Base-by-base conservation (phyloP, 2,888 invertebrate genomes). In the Lampropteryx suffumata region DNA sequence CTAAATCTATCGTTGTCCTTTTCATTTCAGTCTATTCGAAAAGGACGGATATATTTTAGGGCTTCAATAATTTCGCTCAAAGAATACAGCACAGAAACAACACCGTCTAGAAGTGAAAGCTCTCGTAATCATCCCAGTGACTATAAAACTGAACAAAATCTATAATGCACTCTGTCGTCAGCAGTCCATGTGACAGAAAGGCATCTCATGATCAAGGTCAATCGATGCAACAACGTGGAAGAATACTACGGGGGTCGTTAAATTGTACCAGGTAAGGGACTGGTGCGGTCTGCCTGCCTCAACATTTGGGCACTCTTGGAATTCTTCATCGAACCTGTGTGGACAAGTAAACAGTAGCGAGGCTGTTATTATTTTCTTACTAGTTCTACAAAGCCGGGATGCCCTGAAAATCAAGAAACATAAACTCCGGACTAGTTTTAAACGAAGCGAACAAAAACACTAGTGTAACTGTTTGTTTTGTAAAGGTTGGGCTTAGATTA, bases 281-380 rank as follows among this genome's bases (percentile, higher is more conserved):
- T 91, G 91, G 92, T 90, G 90, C 91, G 92, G 90, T 92, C 92
- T 82, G 91, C 82, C 80, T 88, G 92, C 82, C 91, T 91, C 91
- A 92, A 92, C 90, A 91, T 91, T 91, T 92, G 92, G 85, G 92
- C 92, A 91, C 92, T 92, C 89, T 92, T 90, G 77, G 93, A 92
- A 82, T 91, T 92, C 92, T 91, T 92, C 92, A 93, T 92, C 84
- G 92, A 91, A 85, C 92, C 90, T 90, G 90, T 82, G 79, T 80
- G 87, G 87, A 88, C 87, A 89, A 89, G 82, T 85, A 87, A 87
- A 89, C 71, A 82, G 80, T 80, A 73, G 71, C 79, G 74, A 69
- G 68, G 82, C 82, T 81, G 79, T 84, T 76, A 76, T 68, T 71
- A 69, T 69, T 74, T 69, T 65, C 66, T 63, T 59, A 67, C 67